Evolutionary conservation across 2,113 vertebrate species (phyloP).

Genomic region (Chaetura pelagica): DNA sequence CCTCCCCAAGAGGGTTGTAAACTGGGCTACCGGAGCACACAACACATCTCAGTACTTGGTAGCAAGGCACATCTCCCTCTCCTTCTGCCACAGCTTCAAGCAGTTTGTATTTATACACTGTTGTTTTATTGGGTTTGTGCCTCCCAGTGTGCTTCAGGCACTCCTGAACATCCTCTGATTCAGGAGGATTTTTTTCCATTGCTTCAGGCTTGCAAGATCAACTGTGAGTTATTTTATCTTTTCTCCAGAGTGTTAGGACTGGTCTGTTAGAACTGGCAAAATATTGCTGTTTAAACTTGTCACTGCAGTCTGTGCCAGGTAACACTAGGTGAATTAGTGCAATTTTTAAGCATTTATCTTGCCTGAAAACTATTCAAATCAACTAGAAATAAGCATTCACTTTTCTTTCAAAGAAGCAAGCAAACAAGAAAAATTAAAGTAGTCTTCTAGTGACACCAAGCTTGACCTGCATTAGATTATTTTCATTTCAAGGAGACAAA

Average conservation of each 20-base stretch:
- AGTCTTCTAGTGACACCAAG: neutral
- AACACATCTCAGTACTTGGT: neutral
- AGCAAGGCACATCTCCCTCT: neutral
- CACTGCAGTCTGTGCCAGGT: neutral
- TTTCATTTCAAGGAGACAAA: neutral
- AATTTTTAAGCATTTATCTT: neutral
- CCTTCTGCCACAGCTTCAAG: neutral
- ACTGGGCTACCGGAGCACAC: neutral
- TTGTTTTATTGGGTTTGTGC: slow-evolving; percentile 7
- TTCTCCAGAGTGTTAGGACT: neutral
- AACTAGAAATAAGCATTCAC: neutral
- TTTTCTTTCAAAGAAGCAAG: neutral
- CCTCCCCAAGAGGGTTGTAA: neutral
- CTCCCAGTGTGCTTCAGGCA: slow-evolving; percentile 15
- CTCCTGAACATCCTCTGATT: slow-evolving; percentile 7
- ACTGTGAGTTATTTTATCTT: neutral
- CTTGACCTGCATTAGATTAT: neutral
- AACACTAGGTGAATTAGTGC: neutral
- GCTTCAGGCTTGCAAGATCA: slow-evolving; percentile 22
- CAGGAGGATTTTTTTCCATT: neutral
- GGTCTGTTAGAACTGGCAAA: neutral
- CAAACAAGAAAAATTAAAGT: neutral
- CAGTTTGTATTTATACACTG: neutral
- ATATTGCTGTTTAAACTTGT: neutral
- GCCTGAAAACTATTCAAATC: neutral